Evolutionary conservation across 1,140 invertebrate species (phyloP).

Genomic region (Chlorops oryzae): DNA sequence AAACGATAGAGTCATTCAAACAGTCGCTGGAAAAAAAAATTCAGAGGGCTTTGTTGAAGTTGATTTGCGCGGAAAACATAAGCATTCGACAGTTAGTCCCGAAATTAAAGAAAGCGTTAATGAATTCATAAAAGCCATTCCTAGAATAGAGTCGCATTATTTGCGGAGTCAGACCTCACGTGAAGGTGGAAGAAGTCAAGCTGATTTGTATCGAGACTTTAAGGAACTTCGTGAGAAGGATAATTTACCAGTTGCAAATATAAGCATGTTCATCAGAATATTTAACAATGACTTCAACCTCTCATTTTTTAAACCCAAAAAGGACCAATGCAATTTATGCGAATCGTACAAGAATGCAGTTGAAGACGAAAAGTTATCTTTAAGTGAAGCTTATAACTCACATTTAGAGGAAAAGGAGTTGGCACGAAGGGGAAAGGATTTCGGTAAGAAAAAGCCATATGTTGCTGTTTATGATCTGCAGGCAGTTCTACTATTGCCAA

Average conservation of each 20-base stretch:
- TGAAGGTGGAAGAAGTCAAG: conserved; percentile 26
- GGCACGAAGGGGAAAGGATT: conserved; percentile 30
- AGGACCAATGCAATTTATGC: conserved; percentile 45
- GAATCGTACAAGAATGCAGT: conserved; percentile 31
- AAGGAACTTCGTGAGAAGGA: conserved; percentile 8
- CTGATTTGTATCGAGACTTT: conserved; percentile 27
- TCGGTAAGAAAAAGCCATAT: conserved; percentile 30
- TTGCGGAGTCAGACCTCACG: conserved; percentile 19
- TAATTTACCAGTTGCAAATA: conserved; percentile 13
- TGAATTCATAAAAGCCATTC: conserved; percentile 21
- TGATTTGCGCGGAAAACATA: not conserved
- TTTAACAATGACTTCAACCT: conserved; percentile 42
- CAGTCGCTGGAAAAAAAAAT: conserved; percentile 9
- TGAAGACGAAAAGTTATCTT: conserved; percentile 21
- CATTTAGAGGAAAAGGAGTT: conserved; percentile 35
- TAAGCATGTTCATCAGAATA: conserved; percentile 21
- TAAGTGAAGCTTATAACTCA: conserved; percentile 24
- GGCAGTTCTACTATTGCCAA: conserved; percentile 36
- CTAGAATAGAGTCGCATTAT: conserved; percentile 28
- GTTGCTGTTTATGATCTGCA: conserved; percentile 44
- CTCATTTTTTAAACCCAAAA: conserved; percentile 42
- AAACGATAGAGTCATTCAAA: conserved; percentile 19
- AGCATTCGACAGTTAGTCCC: conserved; percentile 1
- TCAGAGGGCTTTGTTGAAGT: not conserved
- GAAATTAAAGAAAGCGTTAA: conserved; percentile 15